Conservation (phyloP, 2,888 invertebrate genomes). For the Erannis defoliaria region DNA sequence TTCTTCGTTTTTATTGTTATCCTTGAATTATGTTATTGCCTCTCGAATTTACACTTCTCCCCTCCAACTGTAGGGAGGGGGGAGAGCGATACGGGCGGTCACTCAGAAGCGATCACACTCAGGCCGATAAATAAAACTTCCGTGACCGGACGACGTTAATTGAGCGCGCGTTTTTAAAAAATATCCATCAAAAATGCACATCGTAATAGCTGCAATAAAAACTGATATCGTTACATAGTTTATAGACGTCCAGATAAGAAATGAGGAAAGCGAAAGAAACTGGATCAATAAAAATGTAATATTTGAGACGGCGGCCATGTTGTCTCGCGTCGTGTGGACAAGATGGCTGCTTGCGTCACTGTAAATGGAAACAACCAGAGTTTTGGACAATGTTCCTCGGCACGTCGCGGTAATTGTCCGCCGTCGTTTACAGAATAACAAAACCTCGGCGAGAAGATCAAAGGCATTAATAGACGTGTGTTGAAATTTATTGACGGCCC, state of each 20-base stretch:
- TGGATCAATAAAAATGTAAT: conserved; percentile 62
- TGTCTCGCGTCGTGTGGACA: conserved; percentile 60
- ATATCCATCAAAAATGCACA: conserved; percentile 83
- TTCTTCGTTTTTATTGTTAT: conserved; percentile 80
- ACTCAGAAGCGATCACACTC: conserved; percentile 67
- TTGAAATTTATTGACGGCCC: conserved; percentile 80
- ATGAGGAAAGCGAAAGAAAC: conserved; percentile 54
- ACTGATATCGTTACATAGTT: conserved; percentile 70
- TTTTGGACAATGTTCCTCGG: conserved; percentile 75
- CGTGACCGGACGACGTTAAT: conserved; percentile 83
- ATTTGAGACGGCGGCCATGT: conserved; percentile 59
- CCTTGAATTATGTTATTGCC: conserved; percentile 70
- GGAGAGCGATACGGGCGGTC: conserved; percentile 33
- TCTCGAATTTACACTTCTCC: conserved; percentile 66
- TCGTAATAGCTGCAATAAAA: conserved; percentile 77
- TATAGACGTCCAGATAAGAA: conserved; percentile 62
- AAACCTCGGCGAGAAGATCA: conserved; percentile 80
- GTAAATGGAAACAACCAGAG: conserved; percentile 61
- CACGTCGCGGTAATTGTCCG: conserved; percentile 82
- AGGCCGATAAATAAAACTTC: conserved; percentile 75
- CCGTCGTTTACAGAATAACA: conserved; percentile 77
- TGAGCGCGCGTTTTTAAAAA: conserved; percentile 69
- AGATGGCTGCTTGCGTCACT: conserved; percentile 53
- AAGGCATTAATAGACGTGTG: conserved; percentile 82
- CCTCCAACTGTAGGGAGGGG: conserved; percentile 37